phyloP scores from a whole-genome alignment of 1,140 invertebrate genomes.

The Apis cerana region DNA sequence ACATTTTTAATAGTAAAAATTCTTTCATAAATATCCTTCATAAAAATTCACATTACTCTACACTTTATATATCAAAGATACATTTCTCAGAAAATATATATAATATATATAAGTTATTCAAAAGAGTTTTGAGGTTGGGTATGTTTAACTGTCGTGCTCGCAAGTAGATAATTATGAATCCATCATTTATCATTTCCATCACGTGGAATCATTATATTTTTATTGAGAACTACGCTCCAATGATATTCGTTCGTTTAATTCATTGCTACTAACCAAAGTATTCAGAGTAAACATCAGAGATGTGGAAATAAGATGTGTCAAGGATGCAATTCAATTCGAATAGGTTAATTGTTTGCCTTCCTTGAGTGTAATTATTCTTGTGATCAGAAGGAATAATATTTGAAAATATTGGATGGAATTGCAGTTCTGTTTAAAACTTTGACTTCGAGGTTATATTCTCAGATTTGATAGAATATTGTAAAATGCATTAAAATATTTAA shows the following conservation, averaged over 20 bases:
- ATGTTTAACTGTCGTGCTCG: constrained; percentile 4
- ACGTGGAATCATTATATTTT: constrained; percentile 8
- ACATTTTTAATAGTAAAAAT: too few species aligned
- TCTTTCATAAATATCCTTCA: too few species aligned
- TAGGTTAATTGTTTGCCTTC: not conserved
- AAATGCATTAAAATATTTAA: too few species aligned
- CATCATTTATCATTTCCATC: not conserved
- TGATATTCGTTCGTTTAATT: constrained; percentile 8
- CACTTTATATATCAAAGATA: not conserved
- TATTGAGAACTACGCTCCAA: not conserved
- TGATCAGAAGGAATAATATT: not conserved
- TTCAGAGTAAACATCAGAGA: not conserved
- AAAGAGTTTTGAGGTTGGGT: not conserved
- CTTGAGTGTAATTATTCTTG: not conserved
- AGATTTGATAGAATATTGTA: too few species aligned
- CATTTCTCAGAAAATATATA: not conserved
- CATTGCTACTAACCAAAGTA: too few species aligned
- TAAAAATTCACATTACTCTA: not conserved
- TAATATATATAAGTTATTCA: not conserved
- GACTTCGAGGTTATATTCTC: too few species aligned
- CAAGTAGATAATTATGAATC: not conserved
- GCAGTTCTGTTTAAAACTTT: too few species aligned
- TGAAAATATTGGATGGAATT: too few species aligned
- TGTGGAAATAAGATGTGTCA: too few species aligned
- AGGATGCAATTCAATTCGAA: not conserved